phyloP scores from a whole-genome alignment of 2,797 vertebrate genomes.

The Holocentrus rufus region DNA sequence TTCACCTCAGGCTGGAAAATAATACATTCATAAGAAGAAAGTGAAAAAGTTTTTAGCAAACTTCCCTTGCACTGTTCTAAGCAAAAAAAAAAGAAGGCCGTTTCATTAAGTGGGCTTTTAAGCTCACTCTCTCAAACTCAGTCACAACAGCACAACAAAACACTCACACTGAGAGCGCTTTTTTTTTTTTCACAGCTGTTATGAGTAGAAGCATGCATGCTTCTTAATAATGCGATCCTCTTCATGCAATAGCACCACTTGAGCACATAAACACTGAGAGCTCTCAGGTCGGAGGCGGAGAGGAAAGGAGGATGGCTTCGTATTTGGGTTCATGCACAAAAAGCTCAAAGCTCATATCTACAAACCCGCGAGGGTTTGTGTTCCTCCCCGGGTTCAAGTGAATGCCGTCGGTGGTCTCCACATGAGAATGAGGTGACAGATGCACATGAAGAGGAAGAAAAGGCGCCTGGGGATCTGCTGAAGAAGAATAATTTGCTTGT shows the following conservation, averaged over 20 bases:
- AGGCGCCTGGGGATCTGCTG: background rate
- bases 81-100: background rate
- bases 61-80: background rate
- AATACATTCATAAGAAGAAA: background rate
- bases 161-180: slow-evolving; percentile 17
- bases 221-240: background rate
- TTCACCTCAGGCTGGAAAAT: background rate
- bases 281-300: slow-evolving; percentile 8
- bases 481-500: background rate
- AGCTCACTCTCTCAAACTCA: background rate
- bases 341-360: background rate
- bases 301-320: too few relatives aligned
- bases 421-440: background rate
- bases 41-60: too few relatives aligned
- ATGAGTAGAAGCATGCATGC: too few relatives aligned
- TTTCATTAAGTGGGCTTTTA: slow-evolving; percentile 12
- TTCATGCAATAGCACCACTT: slow-evolving; percentile 14
- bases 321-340: background rate
- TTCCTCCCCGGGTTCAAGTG: background rate
- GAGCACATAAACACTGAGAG: slow-evolving; percentile 15
- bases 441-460: background rate
- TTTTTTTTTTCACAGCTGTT: too few relatives aligned
- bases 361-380: background rate
- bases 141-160: slow-evolving; percentile 31
- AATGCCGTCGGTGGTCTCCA: background rate